Evolutionary conservation across 2,888 invertebrate species (phyloP).

Genomic region (Tenthredo distinguenda): DNA sequence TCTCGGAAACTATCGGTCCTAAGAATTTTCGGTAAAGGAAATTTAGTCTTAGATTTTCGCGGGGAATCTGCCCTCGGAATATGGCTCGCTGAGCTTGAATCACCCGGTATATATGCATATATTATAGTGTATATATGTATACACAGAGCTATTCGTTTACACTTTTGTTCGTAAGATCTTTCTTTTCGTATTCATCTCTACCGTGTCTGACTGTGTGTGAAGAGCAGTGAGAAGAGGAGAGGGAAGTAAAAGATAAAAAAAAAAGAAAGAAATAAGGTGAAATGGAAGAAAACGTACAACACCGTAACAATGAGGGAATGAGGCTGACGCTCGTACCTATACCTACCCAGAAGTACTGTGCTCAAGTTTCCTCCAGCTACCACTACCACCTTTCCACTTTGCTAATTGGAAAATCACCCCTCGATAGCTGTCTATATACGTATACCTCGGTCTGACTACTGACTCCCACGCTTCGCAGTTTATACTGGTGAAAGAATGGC

Average conservation of each 20-base stretch:
- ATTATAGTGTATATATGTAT: no score
- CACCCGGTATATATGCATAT: no score
- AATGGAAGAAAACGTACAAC: constrained; percentile 28
- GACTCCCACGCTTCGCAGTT: no score
- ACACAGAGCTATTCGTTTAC: neutral
- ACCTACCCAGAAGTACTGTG: neutral
- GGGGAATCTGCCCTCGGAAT: no score
- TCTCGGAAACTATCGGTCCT: no score
- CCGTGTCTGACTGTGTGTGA: neutral
- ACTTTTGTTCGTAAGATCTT: no score
- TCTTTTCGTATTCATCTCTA: no score
- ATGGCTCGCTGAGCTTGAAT: no score
- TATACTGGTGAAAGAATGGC: neutral
- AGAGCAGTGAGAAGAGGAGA: no score
- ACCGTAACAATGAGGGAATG: constrained; percentile 13
- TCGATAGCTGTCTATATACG: constrained; percentile 7
- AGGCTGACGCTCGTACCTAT: neutral
- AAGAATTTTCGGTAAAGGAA: no score
- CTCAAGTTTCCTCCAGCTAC: constrained; percentile 30
- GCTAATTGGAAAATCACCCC: constrained; percentile 51
- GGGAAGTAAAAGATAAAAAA: neutral
- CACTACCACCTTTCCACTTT: constrained; percentile 39
- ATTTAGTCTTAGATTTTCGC: no score
- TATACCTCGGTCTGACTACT: no score
- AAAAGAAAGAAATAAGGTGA: neutral